Evolutionary conservation across 2,888 invertebrate species (phyloP).

Genomic region (Chaetoderma sp.): DNA sequence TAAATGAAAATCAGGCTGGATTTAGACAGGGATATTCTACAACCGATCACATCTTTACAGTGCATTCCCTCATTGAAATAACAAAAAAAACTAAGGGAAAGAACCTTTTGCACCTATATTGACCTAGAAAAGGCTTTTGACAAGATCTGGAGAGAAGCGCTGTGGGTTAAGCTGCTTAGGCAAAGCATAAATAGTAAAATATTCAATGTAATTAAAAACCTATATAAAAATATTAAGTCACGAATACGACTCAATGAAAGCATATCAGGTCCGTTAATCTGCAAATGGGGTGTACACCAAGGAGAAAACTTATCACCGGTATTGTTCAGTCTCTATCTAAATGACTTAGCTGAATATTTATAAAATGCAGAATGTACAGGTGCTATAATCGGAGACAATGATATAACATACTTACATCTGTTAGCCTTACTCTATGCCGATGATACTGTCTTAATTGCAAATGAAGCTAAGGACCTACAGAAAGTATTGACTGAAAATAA

Average conservation of each 20-base stretch:
- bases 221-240: not conserved
- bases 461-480: not conserved
- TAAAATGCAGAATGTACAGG: not conserved
- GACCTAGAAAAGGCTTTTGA: not conserved
- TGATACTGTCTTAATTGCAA: not conserved
- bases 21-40: not conserved
- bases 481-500: not conserved
- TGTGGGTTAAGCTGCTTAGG: not conserved
- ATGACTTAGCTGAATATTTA: not conserved
- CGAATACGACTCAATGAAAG: not conserved
- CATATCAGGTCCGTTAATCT: not conserved
- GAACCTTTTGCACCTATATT: not conserved
- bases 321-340: not conserved
- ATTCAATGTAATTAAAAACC: not conserved
- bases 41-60: not conserved
- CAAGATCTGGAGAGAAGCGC: not conserved
- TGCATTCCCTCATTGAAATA: not conserved
- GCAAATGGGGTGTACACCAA: not conserved
- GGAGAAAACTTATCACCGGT: not conserved
- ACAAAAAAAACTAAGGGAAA: not conserved
- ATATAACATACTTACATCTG: not conserved
- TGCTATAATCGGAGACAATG: not conserved
- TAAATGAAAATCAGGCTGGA: constrained; percentile 7
- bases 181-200: not conserved
- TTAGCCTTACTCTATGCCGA: not conserved